Evolutionary conservation across 1,140 invertebrate genomes (phyloP).

Genomic region (Papilio machaon): DNA sequence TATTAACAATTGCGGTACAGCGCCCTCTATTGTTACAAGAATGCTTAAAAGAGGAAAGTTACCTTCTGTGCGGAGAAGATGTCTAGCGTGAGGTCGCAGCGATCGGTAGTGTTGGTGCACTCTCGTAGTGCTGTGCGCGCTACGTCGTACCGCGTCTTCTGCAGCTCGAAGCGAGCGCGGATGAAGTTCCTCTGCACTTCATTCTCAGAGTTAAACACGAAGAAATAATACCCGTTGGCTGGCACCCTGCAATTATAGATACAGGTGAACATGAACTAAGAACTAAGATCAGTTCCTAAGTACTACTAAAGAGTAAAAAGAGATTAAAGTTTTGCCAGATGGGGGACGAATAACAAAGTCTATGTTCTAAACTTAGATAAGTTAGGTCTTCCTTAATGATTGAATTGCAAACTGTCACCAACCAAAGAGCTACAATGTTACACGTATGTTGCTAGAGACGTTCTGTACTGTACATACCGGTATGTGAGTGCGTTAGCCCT

Average conservation of each 20-base stretch:
- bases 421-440: too few species aligned
- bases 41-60: too few species aligned
- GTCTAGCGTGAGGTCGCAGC: constrained; percentile 85
- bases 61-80: constrained; percentile 87
- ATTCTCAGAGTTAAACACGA: constrained; percentile 92
- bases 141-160: constrained; percentile 87
- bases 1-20: too few species aligned
- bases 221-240: constrained; percentile 90
- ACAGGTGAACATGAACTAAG: not conserved
- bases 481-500: constrained; percentile 85
- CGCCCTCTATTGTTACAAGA: too few species aligned
- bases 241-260: constrained; percentile 77
- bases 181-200: constrained; percentile 88
- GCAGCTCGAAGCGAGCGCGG: constrained; percentile 85
- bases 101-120: constrained; percentile 84
- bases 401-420: too few species aligned
- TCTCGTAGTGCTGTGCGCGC: constrained; percentile 81
- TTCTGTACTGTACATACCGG: constrained; percentile 72
- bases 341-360: too few species aligned
- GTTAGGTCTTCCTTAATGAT: too few species aligned
- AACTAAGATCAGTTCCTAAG: not conserved
- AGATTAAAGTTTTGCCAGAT: not conserved
- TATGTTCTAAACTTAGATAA: too few species aligned
- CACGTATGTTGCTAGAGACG: too few species aligned
- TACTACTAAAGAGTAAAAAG: not conserved